Base-by-base conservation (phyloP, 2,113 vertebrate genomes). In the Ailuropoda melanoleuca region DNA sequence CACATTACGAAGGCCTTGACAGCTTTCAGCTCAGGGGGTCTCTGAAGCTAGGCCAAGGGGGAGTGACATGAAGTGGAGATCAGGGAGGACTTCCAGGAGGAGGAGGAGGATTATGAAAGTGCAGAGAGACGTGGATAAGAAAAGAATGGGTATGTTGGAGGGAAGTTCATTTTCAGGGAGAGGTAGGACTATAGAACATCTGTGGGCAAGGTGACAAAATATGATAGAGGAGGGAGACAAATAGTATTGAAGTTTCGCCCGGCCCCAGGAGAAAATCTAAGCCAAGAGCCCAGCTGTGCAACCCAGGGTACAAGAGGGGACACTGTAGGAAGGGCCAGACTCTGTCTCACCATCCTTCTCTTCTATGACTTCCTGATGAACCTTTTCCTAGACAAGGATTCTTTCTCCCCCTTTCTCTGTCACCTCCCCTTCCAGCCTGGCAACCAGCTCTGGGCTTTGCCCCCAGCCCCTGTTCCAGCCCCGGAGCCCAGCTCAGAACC, bases 41-140 rank as follows among this genome's bases (percentile, higher is more conserved):
- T 62, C 2, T 48, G 85, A 55, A 23, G 3, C 62, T 8, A 85
- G 39, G 15, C 29, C n/a, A 64, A 43, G 23, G 7, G 31, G 2
- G 11, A 72, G 8, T 26, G 82, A 85, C 13, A 0, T 62, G 62
- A 56, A 83, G 39, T 18, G 4, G 43, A 43, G 46, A 29, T 56
- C 46, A 82, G n/a, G 66, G 93, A 84, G 31, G n/a, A 72, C 77
- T 91, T 93, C 88, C 88, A 86, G 37, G 56, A 92, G 39, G 93
- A 96, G 39, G 93, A 96, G 48, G 78, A 31, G 18, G 64, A 64
- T 19, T 43, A 43, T 37, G 53, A 24, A 66, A 29, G 26, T n/a
- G 14, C 48, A n/a, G 60, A 58, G 64, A 75, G 72, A 68, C 3
- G 6, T 3, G 14, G 58, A 39, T 72, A 62, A 96, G 72, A 56